Conservation (phyloP, 92 coral and sea anemone species). For the Actinostola sp. region DNA sequence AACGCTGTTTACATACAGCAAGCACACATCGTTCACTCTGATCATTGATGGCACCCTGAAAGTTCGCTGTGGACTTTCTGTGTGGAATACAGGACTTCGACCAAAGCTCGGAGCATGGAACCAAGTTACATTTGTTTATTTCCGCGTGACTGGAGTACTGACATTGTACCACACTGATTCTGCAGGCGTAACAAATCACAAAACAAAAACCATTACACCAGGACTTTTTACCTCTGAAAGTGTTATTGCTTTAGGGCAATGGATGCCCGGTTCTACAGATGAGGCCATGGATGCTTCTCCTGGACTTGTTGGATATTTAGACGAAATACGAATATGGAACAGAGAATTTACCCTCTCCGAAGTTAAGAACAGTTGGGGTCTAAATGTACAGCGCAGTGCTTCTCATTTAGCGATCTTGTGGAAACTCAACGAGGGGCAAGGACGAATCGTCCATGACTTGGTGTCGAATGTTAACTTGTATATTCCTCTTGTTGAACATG, state of each 20-base stretch:
- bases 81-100: slow-evolving; percentile 38
- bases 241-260: slow-evolving; percentile 60
- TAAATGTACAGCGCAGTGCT: slow-evolving; percentile 53
- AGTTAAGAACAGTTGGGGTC: slow-evolving; percentile 46
- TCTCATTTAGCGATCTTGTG: slow-evolving; percentile 53
- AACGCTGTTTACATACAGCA: slow-evolving; percentile 63
- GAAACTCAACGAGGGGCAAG: slow-evolving; percentile 69
- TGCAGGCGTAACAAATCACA: slow-evolving; percentile 18
- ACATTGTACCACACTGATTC: slow-evolving; percentile 35
- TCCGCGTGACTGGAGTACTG: slow-evolving; percentile 53
- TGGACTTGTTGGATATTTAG: slow-evolving; percentile 61
- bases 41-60: slow-evolving; percentile 21
- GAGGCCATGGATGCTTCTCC: slow-evolving; percentile 20
- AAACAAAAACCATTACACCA: slow-evolving; percentile 23
- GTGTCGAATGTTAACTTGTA: slow-evolving; percentile 53
- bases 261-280: slow-evolving; percentile 64
- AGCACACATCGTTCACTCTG: slow-evolving; percentile 34
- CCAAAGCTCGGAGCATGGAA: slow-evolving; percentile 45
- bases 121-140: slow-evolving; percentile 58
- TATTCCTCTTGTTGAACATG: slow-evolving; percentile 36
- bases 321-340: slow-evolving; percentile 71
- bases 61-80: slow-evolving; percentile 25
- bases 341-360: slow-evolving; percentile 41
- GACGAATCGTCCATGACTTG: slow-evolving; percentile 35
- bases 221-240: slow-evolving; percentile 52